These are phyloP conservation scores for Bombus confusus DNA, from an alignment of 1,140 invertebrate species.

Conservation along the genomic window DNA sequence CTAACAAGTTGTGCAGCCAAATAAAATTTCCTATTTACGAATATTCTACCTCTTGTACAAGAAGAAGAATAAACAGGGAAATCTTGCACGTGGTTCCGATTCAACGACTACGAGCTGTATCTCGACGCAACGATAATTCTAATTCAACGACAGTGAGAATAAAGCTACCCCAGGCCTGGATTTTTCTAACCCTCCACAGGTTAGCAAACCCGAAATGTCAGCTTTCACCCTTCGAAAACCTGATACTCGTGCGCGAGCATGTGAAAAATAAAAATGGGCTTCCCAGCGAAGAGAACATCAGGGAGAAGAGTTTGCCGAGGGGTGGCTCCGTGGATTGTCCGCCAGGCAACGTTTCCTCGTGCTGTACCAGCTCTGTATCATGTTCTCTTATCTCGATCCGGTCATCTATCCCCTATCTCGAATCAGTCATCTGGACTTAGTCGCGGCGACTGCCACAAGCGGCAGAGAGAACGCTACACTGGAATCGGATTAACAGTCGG, in stretches of 20 bases:
- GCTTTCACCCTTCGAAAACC: background rate
- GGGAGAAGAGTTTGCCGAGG: background rate
- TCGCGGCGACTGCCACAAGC: slow-evolving; percentile 20
- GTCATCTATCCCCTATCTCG: slow-evolving; percentile 62
- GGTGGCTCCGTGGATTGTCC: background rate
- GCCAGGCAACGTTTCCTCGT: background rate
- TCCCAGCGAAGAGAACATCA: background rate
- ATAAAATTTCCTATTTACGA: no score
- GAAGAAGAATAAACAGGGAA: no score
- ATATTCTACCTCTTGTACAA: no score
- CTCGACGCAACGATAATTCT: background rate
- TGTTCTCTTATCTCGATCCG: slow-evolving; percentile 46
- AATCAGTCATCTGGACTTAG: slow-evolving; percentile 58
- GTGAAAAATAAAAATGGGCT: background rate
- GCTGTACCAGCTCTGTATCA: slow-evolving; percentile 10
- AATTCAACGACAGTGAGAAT: no score
- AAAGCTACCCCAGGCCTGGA: no score
- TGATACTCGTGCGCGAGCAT: background rate
- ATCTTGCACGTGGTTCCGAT: background rate
- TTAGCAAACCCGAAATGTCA: background rate
- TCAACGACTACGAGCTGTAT: background rate
- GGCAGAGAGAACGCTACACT: slow-evolving; percentile 40
- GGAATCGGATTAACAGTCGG: slow-evolving; percentile 70
- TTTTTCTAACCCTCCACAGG: background rate
- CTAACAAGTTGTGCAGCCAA: no score